Percentiles rank a stretch among this genome's conserved stretches.
Evolutionary conservation across 1,140 invertebrate species (phyloP).

Genomic region (Orussus abietinus): DNA sequence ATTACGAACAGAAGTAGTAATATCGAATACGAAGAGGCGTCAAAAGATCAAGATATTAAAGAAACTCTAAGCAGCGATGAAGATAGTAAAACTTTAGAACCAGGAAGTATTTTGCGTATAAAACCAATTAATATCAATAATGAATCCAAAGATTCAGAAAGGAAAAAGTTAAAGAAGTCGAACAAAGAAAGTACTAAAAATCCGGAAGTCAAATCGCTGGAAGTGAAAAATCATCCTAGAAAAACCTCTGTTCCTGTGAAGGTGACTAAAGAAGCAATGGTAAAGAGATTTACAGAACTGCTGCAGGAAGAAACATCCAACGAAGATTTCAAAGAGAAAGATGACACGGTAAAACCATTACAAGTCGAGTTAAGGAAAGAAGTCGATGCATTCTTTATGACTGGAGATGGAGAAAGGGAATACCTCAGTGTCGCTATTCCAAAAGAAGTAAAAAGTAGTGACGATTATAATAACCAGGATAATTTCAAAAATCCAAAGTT

Average conservation of each 20-base stretch:
- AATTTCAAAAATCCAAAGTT: too few species aligned
- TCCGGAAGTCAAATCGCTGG: neutral
- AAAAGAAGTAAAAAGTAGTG: constrained; percentile 14
- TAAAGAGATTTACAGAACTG: constrained; percentile 35
- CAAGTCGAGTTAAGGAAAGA: constrained; percentile 21
- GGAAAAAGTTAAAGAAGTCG: too few species aligned
- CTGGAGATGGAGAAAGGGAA: constrained; percentile 21
- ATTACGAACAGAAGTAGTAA: too few species aligned
- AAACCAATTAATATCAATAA: neutral
- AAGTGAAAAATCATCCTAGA: neutral
- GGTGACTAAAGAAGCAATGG: constrained; percentile 30
- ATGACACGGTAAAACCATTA: neutral
- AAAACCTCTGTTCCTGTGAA: too few species aligned
- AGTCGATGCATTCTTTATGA: constrained; percentile 38
- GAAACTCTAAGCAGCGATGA: too few species aligned
- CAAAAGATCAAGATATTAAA: neutral
- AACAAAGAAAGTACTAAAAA: constrained; percentile 14
- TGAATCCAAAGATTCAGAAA: too few species aligned
- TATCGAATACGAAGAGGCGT: constrained; percentile 3
- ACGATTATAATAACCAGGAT: too few species aligned
- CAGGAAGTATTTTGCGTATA: neutral
- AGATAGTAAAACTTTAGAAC: too few species aligned
- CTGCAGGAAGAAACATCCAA: constrained; percentile 15
- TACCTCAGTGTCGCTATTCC: constrained; percentile 28
- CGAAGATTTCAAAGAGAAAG: constrained; percentile 12